Conservation (phyloP, 2,113 vertebrate genomes). For the Probosciger aterrimus region DNA sequence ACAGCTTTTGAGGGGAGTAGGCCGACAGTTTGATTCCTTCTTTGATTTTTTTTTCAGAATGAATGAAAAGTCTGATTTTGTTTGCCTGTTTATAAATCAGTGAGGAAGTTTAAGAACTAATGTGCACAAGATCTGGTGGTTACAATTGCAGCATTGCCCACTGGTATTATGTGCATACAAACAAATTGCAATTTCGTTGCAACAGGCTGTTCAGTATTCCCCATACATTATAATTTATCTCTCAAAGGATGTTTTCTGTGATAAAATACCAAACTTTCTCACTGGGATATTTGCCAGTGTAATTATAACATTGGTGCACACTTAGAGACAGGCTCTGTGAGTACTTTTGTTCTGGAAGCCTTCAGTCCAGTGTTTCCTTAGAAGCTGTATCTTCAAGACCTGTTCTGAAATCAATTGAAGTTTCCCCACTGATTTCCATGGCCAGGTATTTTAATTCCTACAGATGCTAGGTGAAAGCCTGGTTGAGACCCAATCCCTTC, state of each 20-base stretch:
- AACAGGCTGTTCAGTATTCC: not conserved
- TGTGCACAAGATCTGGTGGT: not conserved
- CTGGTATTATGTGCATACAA: not conserved
- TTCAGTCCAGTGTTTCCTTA: not conserved
- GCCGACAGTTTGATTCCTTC: not conserved
- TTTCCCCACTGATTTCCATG: not conserved
- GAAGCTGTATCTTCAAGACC: not conserved
- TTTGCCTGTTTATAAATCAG: not conserved
- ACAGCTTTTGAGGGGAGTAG: not conserved
- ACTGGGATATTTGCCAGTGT: not conserved
- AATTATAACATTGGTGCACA: fast-evolving
- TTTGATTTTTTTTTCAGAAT: not conserved
- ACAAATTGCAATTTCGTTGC: not conserved
- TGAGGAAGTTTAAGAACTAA: not conserved
- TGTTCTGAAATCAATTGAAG: not conserved
- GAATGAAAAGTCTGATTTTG: not conserved
- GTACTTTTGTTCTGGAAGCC: fast-evolving
- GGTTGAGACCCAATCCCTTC: not conserved
- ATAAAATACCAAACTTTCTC: not conserved
- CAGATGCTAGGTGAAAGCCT: not conserved
- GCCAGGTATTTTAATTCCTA: not conserved
- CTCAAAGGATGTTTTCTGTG: not conserved
- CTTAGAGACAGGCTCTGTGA: not conserved
- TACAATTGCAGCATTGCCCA: not conserved
- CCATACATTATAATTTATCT: not conserved